Base-by-base conservation (phyloP, 37 sponge, comb jelly and placozoan species). In the Ephydatia muelleri region DNA sequence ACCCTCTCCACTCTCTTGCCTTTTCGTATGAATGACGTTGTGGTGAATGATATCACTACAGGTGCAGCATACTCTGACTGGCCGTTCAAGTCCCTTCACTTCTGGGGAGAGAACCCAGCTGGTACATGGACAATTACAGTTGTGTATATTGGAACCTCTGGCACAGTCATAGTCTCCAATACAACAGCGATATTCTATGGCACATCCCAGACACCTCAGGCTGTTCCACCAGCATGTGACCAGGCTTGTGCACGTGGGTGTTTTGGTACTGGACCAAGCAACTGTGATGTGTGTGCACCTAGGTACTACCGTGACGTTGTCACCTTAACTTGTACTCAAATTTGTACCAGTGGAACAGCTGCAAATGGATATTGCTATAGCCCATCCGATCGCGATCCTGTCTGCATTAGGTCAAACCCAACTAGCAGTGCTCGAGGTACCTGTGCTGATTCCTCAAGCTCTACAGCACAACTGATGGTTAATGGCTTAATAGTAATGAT, bases 31-130 rank as follows among this genome's bases (percentile, higher is more conserved):
- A 22, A 70, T 12, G 97, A 91, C 40, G 19, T 40, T 14, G 21
- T n/a, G 25, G 37, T 69, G 0, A 68, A 48, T 28, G 86, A 49
- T 65, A 28, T 72, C 27, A 29, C 31, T 23, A 72, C 75, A 1
- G 75, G 38, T 31, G 82, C 14, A 13, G 70, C 80, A 68, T 85
- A 84, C 78, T 49, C 11, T 16, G 23, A 80, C 16, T 93, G 93
- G 90, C 87, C 89, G 0, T 86, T 93, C 40, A 85, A 86, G 87
- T 84, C 83, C 25, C 82, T 86, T 26, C 86, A 86, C 68, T 76
- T 29, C 64, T 93, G 89, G 93, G 93, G 93, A 31, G 89, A 93
- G 30, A 67, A 78, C 37, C 85, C 90, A 4, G 72, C 13, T 14
- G 93, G 93, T 2, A 43, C 30, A 39, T 93, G 88, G 90, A 38